phyloP scores from a whole-genome alignment of 2,797 vertebrate species.

The Psittacula derbiana region DNA sequence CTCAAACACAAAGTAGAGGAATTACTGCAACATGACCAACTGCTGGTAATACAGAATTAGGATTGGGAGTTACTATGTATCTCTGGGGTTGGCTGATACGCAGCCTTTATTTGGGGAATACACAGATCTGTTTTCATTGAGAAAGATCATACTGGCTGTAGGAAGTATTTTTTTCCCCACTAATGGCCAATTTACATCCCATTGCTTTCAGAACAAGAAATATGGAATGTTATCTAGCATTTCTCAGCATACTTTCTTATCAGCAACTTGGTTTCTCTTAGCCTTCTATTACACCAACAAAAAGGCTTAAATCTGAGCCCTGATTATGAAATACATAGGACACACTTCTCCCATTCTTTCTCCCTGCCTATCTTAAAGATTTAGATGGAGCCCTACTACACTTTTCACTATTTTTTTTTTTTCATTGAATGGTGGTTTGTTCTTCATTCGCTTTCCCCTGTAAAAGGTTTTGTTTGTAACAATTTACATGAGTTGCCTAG shows the following conservation, averaged over 20 bases:
- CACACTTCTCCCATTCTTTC: neutral
- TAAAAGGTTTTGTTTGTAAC: neutral
- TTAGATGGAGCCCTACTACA: neutral
- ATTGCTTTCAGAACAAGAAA: neutral
- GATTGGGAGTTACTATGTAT: rapidly evolving
- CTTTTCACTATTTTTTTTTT: neutral
- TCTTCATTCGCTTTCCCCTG: neutral
- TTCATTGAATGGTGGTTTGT: neutral
- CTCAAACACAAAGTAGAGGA: neutral
- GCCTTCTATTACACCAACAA: neutral
- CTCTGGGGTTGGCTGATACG: neutral
- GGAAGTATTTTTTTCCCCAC: neutral
- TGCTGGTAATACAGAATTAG: neutral
- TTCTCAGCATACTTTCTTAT: neutral
- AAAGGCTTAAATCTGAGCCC: neutral
- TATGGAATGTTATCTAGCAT: neutral
- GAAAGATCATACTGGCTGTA: neutral
- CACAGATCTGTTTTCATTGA: neutral
- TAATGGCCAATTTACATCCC: neutral
- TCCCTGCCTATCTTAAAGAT: neutral
- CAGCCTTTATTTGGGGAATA: neutral
- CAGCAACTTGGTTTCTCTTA: neutral
- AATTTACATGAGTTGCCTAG: neutral
- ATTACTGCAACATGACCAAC: neutral
- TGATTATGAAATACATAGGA: neutral